Evolutionary conservation across 2,888 invertebrate genomes (phyloP), one percentile per base, ranked within the genome.

Genomic region (Caenorhabditis zanzibari): DNA sequence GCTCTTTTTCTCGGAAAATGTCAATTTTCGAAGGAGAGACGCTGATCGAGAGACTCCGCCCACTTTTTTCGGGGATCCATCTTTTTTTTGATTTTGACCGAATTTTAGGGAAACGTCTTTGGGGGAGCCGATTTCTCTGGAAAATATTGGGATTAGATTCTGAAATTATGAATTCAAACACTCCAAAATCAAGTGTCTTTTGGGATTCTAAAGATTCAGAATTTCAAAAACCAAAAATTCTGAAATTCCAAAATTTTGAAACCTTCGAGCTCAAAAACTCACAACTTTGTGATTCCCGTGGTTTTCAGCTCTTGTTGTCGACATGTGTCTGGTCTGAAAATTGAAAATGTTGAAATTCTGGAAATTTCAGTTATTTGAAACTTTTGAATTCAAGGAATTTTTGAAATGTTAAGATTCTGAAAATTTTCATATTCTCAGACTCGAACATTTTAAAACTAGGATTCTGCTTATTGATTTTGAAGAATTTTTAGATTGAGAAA

Each of bases 1-100:
- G 7, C 32, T 32, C 49, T 82, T 82, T 52, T 77, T 77, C 4
- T 82, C 77, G 35, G 72, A 72, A 58, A 82, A 82, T 38, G 63
- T 73, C 9, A 80, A 26, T 41, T 58, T 76, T 68, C 68, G 73
- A n/a, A 77, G 77, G 2, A 82, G 68, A 12, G 82, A 82, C 0
- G 82, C 73, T 0, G 77, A 77, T 49, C 82, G 26, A 0, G 72
- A 69, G 12, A 75, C n/a, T n/a, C n/a, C 14, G 47, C 75, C 71
- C 14, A 32, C 54, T 64, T 71, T 79, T 10, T 19, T 54, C 2
- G 66, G 16, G 9, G 24, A 9, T 12, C 76, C 69, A 12, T 79
- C 79, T 22, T 79, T 79, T 54, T 79, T 38, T 12, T 44, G 79
- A 35, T 44, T 41, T 0, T 73, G 16, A 0, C 68, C 59, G 54